A percentile compares a stretch with the other conserved stretches of the same genome.
Evolutionary conservation across 2,113 vertebrate species (phyloP).

Genomic region (Myxocyprinus asiaticus): DNA sequence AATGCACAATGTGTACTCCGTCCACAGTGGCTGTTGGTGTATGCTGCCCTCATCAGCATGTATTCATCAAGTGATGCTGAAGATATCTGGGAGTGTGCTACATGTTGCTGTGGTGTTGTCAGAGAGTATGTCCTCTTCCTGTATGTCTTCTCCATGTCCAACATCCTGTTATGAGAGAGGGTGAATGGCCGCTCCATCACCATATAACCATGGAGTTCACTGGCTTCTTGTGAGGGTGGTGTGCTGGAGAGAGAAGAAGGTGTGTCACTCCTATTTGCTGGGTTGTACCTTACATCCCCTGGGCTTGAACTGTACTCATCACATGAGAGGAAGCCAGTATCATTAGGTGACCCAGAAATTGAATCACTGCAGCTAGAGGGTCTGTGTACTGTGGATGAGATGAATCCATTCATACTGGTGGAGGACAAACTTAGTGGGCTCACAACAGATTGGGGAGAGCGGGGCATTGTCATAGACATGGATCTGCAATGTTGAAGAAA

Average conservation of each 20-base stretch:
- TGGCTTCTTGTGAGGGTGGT: conserved; percentile 79
- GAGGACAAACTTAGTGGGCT: conserved; percentile 82
- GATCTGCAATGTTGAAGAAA: conserved; percentile 87
- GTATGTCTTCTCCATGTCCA: conserved; percentile 78
- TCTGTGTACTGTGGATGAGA: conserved; percentile 59
- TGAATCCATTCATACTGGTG: conserved; percentile 82
- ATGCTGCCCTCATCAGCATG: conserved; percentile 90
- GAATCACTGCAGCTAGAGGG: conserved; percentile 90
- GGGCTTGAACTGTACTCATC: conserved; percentile 94
- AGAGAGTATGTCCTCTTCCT: conserved; percentile 90
- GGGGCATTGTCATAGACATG: conserved; percentile 89
- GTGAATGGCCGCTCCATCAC: conserved; percentile 82
- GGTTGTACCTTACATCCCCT: conserved; percentile 72
- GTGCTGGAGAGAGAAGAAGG: conserved; percentile 88
- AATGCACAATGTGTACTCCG: conserved; percentile 80
- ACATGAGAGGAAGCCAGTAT: conserved; percentile 90
- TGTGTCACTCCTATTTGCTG: conserved; percentile 84
- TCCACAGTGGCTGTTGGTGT: conserved; percentile 75
- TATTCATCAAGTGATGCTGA: conserved; percentile 93
- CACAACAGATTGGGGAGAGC: conserved; percentile 80
- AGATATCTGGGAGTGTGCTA: conserved; percentile 82
- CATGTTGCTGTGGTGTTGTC: conserved; percentile 87
- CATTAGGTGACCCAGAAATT: conserved; percentile 91
- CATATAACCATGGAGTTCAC: conserved; percentile 87
- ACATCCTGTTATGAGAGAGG: too few relatives aligned